Percentiles rank a stretch among this genome's conserved stretches.
Conservation (phyloP, 1,140 invertebrate genomes). For the Heterodera schachtii region DNA sequence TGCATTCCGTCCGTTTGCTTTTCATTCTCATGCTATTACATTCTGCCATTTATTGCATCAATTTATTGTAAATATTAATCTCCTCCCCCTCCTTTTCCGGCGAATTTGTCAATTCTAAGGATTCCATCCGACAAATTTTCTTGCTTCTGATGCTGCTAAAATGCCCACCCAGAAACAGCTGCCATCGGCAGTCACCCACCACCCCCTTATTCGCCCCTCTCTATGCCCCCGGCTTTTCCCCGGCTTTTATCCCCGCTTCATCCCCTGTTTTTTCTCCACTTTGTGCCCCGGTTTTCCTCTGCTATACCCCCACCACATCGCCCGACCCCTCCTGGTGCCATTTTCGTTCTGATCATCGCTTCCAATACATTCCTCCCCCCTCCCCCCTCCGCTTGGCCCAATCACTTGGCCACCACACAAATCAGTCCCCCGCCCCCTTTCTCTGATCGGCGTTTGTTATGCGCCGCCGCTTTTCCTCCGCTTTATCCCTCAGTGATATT, state of each 20-base stretch:
- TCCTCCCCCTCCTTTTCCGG: too few relatives aligned
- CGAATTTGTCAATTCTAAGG: too few relatives aligned
- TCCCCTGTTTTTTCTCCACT: neutral
- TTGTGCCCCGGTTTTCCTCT: neutral
- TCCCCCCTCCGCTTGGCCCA: neutral
- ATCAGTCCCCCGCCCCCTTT: neutral
- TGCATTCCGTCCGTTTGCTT: too few relatives aligned
- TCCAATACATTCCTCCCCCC: neutral
- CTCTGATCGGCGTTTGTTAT: neutral
- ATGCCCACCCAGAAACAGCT: neutral
- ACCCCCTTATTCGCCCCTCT: too few relatives aligned
- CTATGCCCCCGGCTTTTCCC: too few relatives aligned
- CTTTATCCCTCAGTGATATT: neutral
- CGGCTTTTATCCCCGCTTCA: neutral
- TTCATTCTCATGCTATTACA: too few relatives aligned
- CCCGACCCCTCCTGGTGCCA: too few relatives aligned
- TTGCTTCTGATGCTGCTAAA: neutral
- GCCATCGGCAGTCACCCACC: neutral
- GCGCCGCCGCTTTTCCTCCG: neutral
- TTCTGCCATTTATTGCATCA: too few relatives aligned
- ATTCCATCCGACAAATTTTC: too few relatives aligned
- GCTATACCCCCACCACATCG: neutral
- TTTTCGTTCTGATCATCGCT: neutral
- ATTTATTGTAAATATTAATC: too few relatives aligned
- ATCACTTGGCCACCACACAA: neutral